Conservation (phyloP, 1,140 invertebrate genomes). For the Drosophila varians region DNA sequence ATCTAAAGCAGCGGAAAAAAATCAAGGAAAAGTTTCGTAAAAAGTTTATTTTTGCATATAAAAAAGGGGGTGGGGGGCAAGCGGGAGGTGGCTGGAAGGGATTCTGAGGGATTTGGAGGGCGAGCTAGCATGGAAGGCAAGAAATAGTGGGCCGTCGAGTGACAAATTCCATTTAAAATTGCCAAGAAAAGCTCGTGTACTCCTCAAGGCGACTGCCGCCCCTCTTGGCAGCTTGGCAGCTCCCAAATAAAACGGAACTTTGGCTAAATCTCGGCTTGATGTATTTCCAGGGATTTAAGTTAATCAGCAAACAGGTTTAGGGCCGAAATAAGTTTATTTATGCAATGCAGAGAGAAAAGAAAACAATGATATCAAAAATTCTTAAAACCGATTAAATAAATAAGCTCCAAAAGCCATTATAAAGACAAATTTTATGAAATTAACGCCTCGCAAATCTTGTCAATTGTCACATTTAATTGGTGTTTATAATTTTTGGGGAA, state of each 20-base stretch:
- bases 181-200: constrained; percentile 76
- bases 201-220: constrained; percentile 28
- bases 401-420: neutral
- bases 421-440: constrained; percentile 18
- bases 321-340: constrained; percentile 75
- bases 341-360: constrained; percentile 16
- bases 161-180: constrained; percentile 83
- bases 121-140: neutral
- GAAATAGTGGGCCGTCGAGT: constrained; percentile 60
- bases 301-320: constrained; percentile 81
- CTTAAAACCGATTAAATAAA: neutral
- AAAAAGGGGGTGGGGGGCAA: neutral
- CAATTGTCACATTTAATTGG: constrained; percentile 50
- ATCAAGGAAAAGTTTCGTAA: constrained; percentile 67
- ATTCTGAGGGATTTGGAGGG: neutral
- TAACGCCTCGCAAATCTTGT: constrained; percentile 25
- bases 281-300: constrained; percentile 75
- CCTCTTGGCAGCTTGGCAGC: constrained; percentile 13
- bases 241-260: constrained; percentile 79
- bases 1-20: constrained; percentile 2
- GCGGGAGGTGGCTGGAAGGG: constrained; percentile 1
- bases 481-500: constrained; percentile 42
- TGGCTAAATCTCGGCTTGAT: constrained; percentile 73
- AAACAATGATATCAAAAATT: neutral
- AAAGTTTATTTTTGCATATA: constrained; percentile 83